These are phyloP conservation scores for Drosophila ananassae DNA, from an alignment of 1,140 invertebrate genomes.

Conservation along the genomic window DNA sequence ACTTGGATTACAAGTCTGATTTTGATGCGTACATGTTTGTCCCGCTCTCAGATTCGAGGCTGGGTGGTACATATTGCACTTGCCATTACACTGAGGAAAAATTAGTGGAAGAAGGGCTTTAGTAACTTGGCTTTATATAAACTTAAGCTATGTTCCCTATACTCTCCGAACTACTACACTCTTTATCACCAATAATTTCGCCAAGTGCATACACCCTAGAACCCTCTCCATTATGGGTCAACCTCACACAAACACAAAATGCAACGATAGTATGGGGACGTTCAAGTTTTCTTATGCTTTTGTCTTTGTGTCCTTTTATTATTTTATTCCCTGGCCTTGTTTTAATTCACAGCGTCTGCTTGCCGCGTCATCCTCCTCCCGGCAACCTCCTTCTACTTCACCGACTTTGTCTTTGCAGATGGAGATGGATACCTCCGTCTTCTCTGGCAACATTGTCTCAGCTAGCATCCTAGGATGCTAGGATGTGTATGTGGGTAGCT, in stretches of 20 bases:
- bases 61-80: slow-evolving; percentile 47
- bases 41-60: slow-evolving; percentile 14
- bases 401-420: slow-evolving; percentile 51
- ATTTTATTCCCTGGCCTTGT: slow-evolving; percentile 82
- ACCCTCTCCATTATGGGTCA: slow-evolving; percentile 61
- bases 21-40: slow-evolving; percentile 80
- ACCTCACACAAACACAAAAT: slow-evolving; percentile 31
- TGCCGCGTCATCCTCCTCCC: slow-evolving; percentile 73
- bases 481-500: slow-evolving; percentile 44
- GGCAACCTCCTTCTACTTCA: slow-evolving; percentile 32
- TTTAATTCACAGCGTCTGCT: slow-evolving; percentile 81
- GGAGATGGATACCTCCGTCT: slow-evolving; percentile 31
- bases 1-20: slow-evolving; percentile 83
- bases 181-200: background rate
- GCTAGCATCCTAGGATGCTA: slow-evolving; percentile 67
- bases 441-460: slow-evolving; percentile 68
- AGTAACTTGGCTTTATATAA: too few relatives aligned
- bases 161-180: too few relatives aligned
- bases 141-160: too few relatives aligned
- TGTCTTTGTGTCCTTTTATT: slow-evolving; percentile 81
- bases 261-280: slow-evolving; percentile 2
- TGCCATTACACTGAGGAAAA: slow-evolving; percentile 24
- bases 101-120: background rate
- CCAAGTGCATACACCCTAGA: slow-evolving; percentile 3
- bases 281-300: slow-evolving; percentile 79